A percentile compares a stretch with the other conserved stretches of the same genome.
Evolutionary conservation across 1,140 invertebrate genomes (phyloP).

Genomic region (Vollenhovia emeryi): DNA sequence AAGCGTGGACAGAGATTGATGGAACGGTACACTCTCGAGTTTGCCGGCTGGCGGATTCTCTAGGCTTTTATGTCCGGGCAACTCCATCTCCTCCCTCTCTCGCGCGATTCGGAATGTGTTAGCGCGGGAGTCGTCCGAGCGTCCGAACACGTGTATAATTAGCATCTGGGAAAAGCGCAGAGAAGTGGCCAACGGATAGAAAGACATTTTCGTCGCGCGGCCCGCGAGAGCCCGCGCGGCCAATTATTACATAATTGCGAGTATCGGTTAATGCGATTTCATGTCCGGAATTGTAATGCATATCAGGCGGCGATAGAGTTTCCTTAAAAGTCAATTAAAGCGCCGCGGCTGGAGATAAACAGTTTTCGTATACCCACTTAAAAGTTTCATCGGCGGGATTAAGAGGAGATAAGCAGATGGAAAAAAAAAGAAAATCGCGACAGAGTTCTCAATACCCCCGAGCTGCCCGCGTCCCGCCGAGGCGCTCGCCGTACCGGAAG

Average conservation of each 20-base stretch:
- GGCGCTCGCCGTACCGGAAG: background rate
- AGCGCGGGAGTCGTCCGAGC: background rate
- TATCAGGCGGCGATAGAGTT: background rate
- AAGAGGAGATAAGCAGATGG: conserved; percentile 46
- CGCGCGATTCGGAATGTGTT: background rate
- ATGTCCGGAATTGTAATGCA: background rate
- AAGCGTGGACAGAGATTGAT: conserved; percentile 39
- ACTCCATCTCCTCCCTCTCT: background rate
- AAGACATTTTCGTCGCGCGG: background rate
- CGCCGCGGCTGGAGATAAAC: conserved; percentile 11
- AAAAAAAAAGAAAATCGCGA: conserved; percentile 1
- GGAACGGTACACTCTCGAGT: conserved; percentile 15
- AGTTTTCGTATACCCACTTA: conserved; percentile 29
- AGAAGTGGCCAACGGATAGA: background rate
- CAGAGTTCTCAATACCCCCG: conserved; percentile 15
- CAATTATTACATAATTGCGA: background rate
- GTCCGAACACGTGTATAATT: background rate
- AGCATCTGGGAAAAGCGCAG: background rate
- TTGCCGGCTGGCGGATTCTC: conserved; percentile 24
- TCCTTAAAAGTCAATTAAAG: conserved; percentile 34
- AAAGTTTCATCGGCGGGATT: conserved; percentile 47
- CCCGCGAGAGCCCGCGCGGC: too few species aligned
- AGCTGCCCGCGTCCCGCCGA: conserved; percentile 14
- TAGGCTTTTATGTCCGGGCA: conserved; percentile 21
- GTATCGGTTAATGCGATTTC: background rate